Conservation (phyloP, 2,113 vertebrate genomes). For the Isichthys henryi region DNA sequence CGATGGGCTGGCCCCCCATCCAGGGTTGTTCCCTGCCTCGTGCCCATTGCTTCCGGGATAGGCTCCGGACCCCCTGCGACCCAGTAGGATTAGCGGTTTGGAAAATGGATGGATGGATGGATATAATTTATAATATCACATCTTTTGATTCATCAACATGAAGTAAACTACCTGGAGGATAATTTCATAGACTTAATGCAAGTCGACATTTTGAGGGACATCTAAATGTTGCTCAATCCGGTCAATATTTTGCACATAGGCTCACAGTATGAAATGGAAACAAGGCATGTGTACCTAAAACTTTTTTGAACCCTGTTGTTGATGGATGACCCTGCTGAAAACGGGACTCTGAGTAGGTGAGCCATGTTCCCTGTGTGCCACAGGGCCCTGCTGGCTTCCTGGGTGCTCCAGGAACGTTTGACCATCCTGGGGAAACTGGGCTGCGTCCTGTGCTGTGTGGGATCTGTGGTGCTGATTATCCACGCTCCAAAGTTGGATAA, state of each 20-base stretch:
- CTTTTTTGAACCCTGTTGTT: not conserved
- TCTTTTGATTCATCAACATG: not conserved
- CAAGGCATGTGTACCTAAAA: not conserved
- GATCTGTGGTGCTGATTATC: constrained; percentile 85
- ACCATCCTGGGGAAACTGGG: constrained; percentile 87
- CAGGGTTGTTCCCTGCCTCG: no score
- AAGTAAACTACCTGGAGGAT: not conserved
- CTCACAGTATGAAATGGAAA: not conserved
- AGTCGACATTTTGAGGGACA: not conserved
- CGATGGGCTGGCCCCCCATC: no score
- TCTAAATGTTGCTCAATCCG: no score
- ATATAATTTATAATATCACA: not conserved
- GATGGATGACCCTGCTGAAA: not conserved
- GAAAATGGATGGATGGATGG: no score
- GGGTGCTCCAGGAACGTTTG: constrained; percentile 81
- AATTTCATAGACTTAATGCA: not conserved
- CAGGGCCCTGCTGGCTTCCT: constrained; percentile 89
- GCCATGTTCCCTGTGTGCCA: constrained; percentile 27
- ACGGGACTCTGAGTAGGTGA: not conserved
- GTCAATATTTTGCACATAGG: not conserved
- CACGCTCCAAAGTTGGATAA: constrained; percentile 81
- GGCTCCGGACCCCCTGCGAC: no score
- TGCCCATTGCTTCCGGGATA: no score
- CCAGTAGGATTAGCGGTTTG: no score
- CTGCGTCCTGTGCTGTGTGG: constrained; percentile 83